Base-by-base conservation (phyloP, 2,797 vertebrate species). In the Poeciliopsis turneri region DNA sequence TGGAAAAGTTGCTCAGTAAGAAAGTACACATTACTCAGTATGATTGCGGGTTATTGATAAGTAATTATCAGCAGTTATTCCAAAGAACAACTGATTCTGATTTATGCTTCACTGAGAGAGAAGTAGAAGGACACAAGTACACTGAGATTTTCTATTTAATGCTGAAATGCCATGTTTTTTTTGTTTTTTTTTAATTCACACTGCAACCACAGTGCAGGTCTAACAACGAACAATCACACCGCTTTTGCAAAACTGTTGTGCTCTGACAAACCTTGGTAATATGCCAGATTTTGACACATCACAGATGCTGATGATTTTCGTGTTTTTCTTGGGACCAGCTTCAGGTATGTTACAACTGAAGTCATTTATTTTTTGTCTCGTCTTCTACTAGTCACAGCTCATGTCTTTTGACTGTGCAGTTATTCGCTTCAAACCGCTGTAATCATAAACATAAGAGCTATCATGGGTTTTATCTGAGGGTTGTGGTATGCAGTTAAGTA, bases 211-310 rank as follows among this genome's bases (percentile, higher is more conserved):
- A 43, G 47, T 47, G 66, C 75, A 80, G 51, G 72, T 45, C 23
- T 66, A 33, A 47, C 78, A 68, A 72, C 51, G 36, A 69, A 53
- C 16, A 76, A 70, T 75, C 80, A 75, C 30, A 30, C 61, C 15
- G 25, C 59, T 83, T 86, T 88, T 86, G 78, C 89, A 92, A 93
- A 80, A 90, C 87, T 87, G 88, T 92, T 93, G 74, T 87, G 81
- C 43, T 82, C 91, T 91, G 93, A 87, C 82, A 85, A 28, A 84
- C 39, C 12, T 39, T 66, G 82, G 87, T 88, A 94, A 66, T 87
- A 82, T 51, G 49, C 49, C 49, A 51, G 49, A 51, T 51, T 51
- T 8, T 51, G 49, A 23, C 61, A 66, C 18, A 18, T 66, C 61
- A 66, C 33, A 66, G 8, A 36, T 66, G 61, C 30, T 66, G 16